These are phyloP conservation scores for Arion vulgaris DNA, from an alignment of 1,140 invertebrate genomes.

Conservation along the genomic window DNA sequence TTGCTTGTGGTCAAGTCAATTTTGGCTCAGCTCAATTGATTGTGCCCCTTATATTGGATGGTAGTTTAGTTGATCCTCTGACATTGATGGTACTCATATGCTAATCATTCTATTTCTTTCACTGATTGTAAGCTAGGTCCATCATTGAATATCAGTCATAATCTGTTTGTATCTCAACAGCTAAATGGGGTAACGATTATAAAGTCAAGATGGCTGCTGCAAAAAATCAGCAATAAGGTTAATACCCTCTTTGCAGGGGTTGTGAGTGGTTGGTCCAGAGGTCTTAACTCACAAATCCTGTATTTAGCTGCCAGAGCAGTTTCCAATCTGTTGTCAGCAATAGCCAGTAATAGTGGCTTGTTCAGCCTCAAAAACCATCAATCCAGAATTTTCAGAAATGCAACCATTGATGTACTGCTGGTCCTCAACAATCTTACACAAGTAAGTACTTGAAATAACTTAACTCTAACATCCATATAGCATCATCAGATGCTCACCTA, in stretches of 20 bases:
- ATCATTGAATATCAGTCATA: too few relatives aligned
- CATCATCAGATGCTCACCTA: too few relatives aligned
- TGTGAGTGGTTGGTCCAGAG: background rate
- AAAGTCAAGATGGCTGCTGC: background rate
- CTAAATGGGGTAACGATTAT: background rate
- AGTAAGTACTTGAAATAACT: conserved; percentile 17
- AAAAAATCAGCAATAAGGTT: background rate
- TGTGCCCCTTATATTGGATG: background rate
- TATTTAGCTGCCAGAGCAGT: conserved; percentile 13
- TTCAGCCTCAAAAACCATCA: background rate
- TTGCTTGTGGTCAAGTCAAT: background rate
- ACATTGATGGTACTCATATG: background rate
- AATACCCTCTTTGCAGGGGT: background rate
- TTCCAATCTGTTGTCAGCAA: conserved; percentile 36
- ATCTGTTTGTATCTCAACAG: background rate
- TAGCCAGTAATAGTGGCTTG: conserved; percentile 3
- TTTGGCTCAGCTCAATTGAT: background rate
- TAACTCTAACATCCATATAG: too few relatives aligned
- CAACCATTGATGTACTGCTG: background rate
- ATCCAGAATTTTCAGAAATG: background rate
- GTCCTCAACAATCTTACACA: conserved; percentile 20
- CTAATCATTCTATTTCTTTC: background rate
- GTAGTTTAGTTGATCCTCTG: background rate
- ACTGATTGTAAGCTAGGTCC: background rate
- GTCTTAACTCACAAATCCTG: conserved; percentile 24